Percentiles rank a stretch among this genome's conserved stretches.
Conservation (phyloP, 2,797 vertebrate species). For the Cynopterus sphinx region DNA sequence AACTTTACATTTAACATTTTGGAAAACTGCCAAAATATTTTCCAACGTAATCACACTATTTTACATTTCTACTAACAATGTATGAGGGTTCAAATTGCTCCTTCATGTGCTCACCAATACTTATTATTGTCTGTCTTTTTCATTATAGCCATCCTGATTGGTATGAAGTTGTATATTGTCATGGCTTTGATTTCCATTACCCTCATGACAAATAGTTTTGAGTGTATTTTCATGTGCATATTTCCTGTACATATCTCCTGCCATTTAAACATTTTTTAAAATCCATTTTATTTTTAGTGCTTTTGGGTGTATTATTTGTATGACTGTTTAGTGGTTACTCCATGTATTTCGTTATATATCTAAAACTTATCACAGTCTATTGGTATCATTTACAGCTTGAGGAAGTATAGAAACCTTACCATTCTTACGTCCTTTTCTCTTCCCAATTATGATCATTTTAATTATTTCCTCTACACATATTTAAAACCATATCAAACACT, state of each 20-base stretch:
- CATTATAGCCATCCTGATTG: not conserved
- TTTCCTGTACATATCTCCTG: not conserved
- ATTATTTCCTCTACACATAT: not conserved
- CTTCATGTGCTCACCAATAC: not conserved
- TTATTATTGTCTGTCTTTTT: not conserved
- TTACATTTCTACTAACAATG: not conserved
- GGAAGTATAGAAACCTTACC: not conserved
- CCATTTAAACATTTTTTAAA: not conserved
- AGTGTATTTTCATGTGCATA: not conserved
- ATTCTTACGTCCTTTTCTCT: not conserved
- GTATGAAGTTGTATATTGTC: not conserved
- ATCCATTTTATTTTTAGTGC: not conserved
- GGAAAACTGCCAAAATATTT: slow-evolving; percentile 23
- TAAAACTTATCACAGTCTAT: not conserved
- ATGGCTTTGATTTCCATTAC: not conserved
- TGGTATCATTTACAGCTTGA: not conserved
- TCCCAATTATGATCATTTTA: not conserved
- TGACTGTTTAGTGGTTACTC: not conserved
- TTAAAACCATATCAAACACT: not conserved
- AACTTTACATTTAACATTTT: not conserved
- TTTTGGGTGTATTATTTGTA: not conserved
- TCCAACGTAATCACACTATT: not conserved
- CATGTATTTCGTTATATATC: not conserved
- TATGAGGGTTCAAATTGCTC: not conserved
- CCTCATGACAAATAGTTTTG: not conserved